phyloP scores from a whole-genome alignment of 2,113 vertebrate genomes.

The Apus apus region DNA sequence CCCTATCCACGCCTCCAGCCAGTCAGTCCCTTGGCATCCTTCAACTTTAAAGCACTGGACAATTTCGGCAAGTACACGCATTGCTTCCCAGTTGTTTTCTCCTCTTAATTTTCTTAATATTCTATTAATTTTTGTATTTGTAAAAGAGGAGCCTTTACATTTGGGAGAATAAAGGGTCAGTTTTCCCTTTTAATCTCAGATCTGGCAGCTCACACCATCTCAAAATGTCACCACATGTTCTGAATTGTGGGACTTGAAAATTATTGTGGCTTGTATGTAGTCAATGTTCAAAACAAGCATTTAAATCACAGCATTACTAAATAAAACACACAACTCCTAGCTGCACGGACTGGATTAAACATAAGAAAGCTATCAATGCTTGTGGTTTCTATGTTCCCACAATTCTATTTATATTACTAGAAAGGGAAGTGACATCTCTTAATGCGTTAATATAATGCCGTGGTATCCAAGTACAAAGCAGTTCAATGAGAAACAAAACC shows the following conservation, averaged over 20 bases:
- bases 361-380: constrained; percentile 37
- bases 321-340: constrained; percentile 12
- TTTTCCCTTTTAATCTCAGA: neutral
- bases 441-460: neutral
- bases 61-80: neutral
- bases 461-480: neutral
- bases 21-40: fast-evolving
- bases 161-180: neutral
- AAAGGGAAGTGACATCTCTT: constrained; percentile 11
- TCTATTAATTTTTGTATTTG: neutral
- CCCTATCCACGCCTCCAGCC: neutral
- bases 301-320: constrained; percentile 37
- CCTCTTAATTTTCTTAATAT: neutral
- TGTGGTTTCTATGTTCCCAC: constrained; percentile 32
- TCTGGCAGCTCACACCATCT: neutral
- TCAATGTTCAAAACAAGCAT: constrained; percentile 49
- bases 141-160: neutral
- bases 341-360: neutral
- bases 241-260: neutral
- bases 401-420: constrained; percentile 47
- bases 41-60: neutral
- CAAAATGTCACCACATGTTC: constrained; percentile 59
- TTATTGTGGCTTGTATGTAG: constrained; percentile 33
- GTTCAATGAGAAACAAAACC: neutral
- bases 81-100: neutral